Percentiles rank a stretch among this genome's conserved stretches.
These are phyloP conservation scores for Orestias chungarensis DNA, from an alignment of 2,797 vertebrate species.

Conservation along the genomic window DNA sequence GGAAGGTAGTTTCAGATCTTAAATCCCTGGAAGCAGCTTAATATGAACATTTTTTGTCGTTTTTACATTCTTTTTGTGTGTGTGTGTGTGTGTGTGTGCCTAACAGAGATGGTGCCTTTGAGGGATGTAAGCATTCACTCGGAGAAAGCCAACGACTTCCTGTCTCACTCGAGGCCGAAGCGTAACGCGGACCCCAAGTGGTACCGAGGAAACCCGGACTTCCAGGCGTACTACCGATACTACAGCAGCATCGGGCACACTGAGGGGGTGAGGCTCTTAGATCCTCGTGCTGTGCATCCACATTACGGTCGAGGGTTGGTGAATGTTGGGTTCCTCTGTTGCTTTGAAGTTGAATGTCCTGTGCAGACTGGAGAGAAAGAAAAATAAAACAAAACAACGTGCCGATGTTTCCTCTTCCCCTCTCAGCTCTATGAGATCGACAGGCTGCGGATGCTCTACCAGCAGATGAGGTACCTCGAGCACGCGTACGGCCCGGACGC, in stretches of 20 bases:
- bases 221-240: conserved; percentile 85
- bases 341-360: neutral
- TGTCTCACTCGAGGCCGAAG: conserved; percentile 73
- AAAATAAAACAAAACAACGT: too few species aligned
- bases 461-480: conserved; percentile 84
- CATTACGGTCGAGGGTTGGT: too few species aligned
- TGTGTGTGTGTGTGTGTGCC: neutral
- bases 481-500: conserved; percentile 79
- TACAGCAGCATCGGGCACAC: conserved; percentile 87
- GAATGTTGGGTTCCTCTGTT: too few species aligned
- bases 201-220: conserved; percentile 81
- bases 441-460: conserved; percentile 83
- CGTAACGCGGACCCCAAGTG: conserved; percentile 77
- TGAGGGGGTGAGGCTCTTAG: conserved; percentile 76
- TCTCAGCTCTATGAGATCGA: conserved; percentile 84
- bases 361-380: neutral
- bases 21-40: neutral
- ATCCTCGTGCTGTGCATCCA: too few species aligned
- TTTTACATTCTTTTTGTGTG: neutral
- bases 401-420: neutral
- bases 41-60: neutral
- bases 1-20: conserved; percentile 64
- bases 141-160: conserved; percentile 73
- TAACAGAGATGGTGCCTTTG: conserved; percentile 70
- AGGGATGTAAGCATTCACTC: conserved; percentile 59